Percentiles rank a stretch among this genome's conserved stretches.
phyloP scores from a whole-genome alignment of 2,113 vertebrate genomes.

The Corvus hawaiiensis region DNA sequence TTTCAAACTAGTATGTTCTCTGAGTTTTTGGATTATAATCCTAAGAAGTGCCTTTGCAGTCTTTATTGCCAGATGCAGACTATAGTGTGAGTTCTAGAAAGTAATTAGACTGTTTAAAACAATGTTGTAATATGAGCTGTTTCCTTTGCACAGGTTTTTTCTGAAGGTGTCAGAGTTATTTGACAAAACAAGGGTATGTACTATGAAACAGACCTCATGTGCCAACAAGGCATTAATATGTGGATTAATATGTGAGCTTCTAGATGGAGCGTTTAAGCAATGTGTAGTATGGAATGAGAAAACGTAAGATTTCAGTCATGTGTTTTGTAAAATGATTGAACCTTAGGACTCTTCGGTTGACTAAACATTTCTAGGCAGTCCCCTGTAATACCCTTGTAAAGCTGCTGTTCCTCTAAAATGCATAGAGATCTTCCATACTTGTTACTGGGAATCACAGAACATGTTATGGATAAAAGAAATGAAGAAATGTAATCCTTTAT shows the following conservation, averaged over 20 bases:
- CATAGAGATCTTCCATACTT: neutral
- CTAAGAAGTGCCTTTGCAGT: neutral
- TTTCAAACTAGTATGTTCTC: neutral
- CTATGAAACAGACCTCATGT: neutral
- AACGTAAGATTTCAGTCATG: neutral
- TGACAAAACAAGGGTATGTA: constrained; percentile 95
- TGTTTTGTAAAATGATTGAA: neutral
- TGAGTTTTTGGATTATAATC: neutral
- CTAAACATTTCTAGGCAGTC: neutral
- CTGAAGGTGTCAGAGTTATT: constrained; percentile 96
- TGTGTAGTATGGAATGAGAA: neutral
- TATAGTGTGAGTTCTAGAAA: neutral
- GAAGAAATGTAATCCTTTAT: neutral
- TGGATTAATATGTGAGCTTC: neutral
- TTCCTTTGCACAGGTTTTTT: constrained; percentile 85
- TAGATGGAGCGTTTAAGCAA: neutral
- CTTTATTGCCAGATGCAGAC: neutral
- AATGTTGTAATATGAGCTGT: neutral
- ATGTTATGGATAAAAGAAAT: neutral
- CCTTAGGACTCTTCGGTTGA: neutral
- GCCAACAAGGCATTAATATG: neutral
- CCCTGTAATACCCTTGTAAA: neutral
- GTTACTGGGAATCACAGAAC: neutral
- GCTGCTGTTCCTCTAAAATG: neutral
- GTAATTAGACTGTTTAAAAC: neutral